Conservation (phyloP, 1,140 invertebrate genomes). For the Solenopsis fugax region DNA sequence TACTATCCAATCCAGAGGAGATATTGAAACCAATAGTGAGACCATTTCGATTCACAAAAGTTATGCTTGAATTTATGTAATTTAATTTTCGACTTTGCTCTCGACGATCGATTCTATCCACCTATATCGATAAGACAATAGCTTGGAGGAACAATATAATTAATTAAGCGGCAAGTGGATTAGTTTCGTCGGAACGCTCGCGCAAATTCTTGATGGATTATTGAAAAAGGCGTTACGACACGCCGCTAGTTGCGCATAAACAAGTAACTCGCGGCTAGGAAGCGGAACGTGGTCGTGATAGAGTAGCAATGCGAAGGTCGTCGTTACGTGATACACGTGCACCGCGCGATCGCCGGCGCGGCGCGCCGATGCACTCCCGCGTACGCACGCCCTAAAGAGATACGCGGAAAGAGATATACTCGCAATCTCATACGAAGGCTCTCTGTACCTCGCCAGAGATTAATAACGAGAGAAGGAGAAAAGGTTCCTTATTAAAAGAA, state of each 20-base stretch:
- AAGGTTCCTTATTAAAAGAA: neutral
- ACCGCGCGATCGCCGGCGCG: constrained; percentile 4
- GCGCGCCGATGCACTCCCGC: constrained; percentile 19
- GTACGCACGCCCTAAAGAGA: constrained; percentile 22
- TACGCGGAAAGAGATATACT: neutral
- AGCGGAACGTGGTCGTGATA: constrained; percentile 58
- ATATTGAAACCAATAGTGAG: neutral
- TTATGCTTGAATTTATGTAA: neutral
- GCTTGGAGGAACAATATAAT: neutral
- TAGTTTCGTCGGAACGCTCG: neutral
- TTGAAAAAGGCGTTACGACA: constrained; percentile 61
- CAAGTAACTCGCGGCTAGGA: constrained; percentile 44
- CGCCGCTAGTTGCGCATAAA: constrained; percentile 55
- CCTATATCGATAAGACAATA: neutral
- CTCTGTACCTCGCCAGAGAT: neutral
- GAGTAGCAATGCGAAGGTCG: constrained; percentile 72
- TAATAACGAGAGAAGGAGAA: neutral
- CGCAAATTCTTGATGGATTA: constrained; percentile 32
- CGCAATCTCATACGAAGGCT: neutral
- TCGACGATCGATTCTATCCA: neutral
- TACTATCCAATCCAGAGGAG: too few species aligned
- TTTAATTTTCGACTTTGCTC: neutral
- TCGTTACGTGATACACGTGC: neutral
- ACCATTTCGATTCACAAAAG: neutral
- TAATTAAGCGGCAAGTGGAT: neutral